Conservation (phyloP, 2,797 vertebrate species). For the Acrocephalus scirpaceus region DNA sequence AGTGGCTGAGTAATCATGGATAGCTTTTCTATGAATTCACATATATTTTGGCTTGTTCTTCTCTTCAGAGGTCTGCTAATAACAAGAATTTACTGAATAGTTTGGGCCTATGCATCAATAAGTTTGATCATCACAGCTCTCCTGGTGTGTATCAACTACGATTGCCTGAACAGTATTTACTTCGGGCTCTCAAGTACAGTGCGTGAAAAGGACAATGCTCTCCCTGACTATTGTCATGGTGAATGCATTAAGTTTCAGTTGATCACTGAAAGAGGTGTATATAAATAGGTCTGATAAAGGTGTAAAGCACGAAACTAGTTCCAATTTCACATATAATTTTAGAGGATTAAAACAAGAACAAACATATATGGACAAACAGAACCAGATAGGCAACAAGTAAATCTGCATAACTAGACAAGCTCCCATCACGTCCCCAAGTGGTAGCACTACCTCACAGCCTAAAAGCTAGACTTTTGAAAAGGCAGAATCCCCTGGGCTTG, state of each 20-base stretch:
- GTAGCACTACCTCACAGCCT: not conserved
- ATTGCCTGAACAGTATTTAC: not conserved
- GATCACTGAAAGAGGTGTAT: not conserved
- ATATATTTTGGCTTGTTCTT: not conserved
- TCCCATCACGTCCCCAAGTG: not conserved
- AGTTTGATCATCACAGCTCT: not conserved
- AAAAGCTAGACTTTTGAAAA: not conserved
- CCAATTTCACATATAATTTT: not conserved
- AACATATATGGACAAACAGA: not conserved
- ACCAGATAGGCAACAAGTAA: not conserved
- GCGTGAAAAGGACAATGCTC: not conserved
- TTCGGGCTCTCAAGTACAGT: not conserved
- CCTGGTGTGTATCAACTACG: not conserved
- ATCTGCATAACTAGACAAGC: not conserved
- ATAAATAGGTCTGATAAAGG: not conserved
- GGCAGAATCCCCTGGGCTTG: not conserved
- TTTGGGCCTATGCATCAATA: not conserved
- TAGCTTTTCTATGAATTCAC: not conserved
- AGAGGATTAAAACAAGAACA: not conserved
- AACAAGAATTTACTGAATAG: not conserved
- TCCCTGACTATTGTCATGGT: not conserved
- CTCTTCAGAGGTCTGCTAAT: not conserved
- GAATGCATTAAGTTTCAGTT: not conserved
- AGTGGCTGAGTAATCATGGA: not conserved
- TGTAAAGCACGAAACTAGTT: not conserved